These are phyloP conservation scores for Gallinago media DNA, from an alignment of 2,113 vertebrate species.

Conservation along the genomic window DNA sequence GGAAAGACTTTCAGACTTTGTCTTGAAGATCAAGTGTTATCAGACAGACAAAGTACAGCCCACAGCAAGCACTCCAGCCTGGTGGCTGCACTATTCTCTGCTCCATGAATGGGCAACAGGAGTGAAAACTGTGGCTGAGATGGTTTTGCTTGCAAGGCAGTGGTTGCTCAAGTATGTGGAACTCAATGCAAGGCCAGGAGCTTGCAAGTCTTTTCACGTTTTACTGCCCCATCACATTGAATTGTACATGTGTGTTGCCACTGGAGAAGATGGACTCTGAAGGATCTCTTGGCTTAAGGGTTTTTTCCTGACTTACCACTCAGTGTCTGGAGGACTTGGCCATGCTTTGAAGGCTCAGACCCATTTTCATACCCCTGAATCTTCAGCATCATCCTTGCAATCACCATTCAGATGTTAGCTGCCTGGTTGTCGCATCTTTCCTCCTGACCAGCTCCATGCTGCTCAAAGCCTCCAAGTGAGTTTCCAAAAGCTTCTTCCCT, in stretches of 20 bases:
- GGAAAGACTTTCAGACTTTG: background rate
- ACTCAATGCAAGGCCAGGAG: background rate
- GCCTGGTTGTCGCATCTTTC: background rate
- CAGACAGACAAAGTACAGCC: background rate
- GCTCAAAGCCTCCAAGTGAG: background rate
- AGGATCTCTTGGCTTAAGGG: background rate
- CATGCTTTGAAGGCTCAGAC: background rate
- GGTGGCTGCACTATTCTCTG: background rate
- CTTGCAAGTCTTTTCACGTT: background rate
- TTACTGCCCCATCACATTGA: background rate
- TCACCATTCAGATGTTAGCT: background rate
- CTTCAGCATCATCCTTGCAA: background rate
- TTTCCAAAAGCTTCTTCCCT: background rate
- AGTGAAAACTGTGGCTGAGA: background rate
- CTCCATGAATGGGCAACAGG: too few species aligned
- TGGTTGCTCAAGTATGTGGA: background rate
- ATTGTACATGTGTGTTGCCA: background rate
- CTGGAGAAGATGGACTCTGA: background rate
- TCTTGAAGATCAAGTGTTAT: background rate
- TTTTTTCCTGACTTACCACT: background rate
- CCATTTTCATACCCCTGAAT: background rate
- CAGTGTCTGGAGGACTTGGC: background rate
- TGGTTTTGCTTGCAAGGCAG: background rate
- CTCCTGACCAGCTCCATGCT: background rate
- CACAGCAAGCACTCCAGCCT: background rate